Evolutionary conservation across 2,888 invertebrate genomes (phyloP), one percentile per base, ranked within the genome.

Genomic region (Ariolimax columbianus): DNA sequence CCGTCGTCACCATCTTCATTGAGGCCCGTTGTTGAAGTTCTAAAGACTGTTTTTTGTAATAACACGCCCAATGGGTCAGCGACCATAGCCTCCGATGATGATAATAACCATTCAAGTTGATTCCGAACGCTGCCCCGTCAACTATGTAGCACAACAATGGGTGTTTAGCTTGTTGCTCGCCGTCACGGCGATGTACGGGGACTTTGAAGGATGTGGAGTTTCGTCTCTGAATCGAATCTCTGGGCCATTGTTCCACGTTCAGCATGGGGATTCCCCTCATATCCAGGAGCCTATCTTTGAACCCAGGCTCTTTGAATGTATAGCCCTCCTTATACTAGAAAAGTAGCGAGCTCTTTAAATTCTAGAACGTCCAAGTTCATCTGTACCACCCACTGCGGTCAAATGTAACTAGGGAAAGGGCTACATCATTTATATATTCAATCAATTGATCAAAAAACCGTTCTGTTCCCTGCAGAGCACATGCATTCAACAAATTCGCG

Each of bases 151-250:
- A 51, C 75, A 75, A 75, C 51, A 75, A 40, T n/a, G 17, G 51
- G 75, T 75, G 75, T 75, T 75, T 75, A 75, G 30, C 51, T 51
- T 75, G 51, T 38, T 75, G 51, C 30, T 75, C 51, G 30, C 75
- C 30, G 43, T 51, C 75, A n/a, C 19, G 47, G 51, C 43, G 47
- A 30, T 75, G 43, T 33, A 1, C 51, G 11, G 6, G 40, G 72
- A 40, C 26, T 72, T 72, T 72, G 26, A n/a, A 40, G 40, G 26
- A 26, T 26, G 19, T 38, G 3, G 38, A 7, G 11, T 23, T 38
- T 40, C 40, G 72, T 38, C 7, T 2, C 23, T 38, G 72, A 72
- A 72, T 23, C 40, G 40, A 38, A 40, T 72, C 38, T 38, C 9
- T 3, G 17, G 26, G 51, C 38, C 43, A 47, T 75, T 75, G 75